These are phyloP conservation scores for Intellagama lesueurii DNA, from an alignment of 2,797 vertebrate genomes.

Conservation along the genomic window DNA sequence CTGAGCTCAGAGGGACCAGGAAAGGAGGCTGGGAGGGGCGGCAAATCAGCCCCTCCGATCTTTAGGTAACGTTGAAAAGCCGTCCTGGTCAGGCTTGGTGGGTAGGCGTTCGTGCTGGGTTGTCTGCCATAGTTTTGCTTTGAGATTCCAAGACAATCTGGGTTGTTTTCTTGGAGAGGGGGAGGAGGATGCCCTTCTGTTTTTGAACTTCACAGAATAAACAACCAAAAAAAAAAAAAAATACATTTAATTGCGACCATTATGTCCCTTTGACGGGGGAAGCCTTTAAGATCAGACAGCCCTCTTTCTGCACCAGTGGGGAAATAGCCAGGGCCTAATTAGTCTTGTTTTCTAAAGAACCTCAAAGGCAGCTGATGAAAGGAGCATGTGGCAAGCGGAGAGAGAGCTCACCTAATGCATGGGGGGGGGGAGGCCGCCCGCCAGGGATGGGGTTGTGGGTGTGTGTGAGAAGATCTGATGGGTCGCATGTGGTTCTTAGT, in stretches of 20 bases:
- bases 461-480: background rate
- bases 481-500: constrained; percentile 14
- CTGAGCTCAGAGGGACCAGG: no score
- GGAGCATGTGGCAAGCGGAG: constrained; percentile 70
- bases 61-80: background rate
- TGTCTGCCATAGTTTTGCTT: background rate
- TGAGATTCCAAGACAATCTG: constrained; percentile 28
- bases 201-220: constrained; percentile 75
- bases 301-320: constrained; percentile 68
- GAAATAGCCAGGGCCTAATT: constrained; percentile 77
- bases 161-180: background rate
- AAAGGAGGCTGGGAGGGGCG: no score
- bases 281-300: constrained; percentile 75
- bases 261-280: constrained; percentile 71
- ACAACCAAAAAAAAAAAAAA: constrained; percentile 51
- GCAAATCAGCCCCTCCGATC: no score
- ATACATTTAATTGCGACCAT: constrained; percentile 76
- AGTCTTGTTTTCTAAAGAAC: constrained; percentile 77
- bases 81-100: constrained; percentile 74
- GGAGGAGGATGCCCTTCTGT: constrained; percentile 61
- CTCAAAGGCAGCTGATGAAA: constrained; percentile 78
- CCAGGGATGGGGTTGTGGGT: background rate
- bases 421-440: constrained; percentile 22
- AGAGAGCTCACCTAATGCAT: constrained; percentile 67
- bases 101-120: constrained; percentile 36